Evolutionary conservation across 2,113 vertebrate species (phyloP).

Genomic region (Diadophis punctatus): DNA sequence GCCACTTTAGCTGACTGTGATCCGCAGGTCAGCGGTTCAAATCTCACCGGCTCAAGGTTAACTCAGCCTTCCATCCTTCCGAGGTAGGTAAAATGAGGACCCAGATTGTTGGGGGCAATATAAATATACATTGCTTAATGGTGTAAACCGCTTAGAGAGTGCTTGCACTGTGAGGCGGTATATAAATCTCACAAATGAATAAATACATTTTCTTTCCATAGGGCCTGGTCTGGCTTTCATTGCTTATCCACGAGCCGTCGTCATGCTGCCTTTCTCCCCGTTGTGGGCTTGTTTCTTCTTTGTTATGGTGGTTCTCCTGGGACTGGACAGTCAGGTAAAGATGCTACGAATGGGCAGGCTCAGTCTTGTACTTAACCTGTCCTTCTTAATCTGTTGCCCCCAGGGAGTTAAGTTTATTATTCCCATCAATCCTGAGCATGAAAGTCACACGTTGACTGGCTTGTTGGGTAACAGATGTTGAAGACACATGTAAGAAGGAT

Average conservation of each 20-base stretch:
- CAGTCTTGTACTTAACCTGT: neutral
- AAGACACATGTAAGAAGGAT: no score
- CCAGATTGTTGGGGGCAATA: no score
- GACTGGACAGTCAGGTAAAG: conserved; percentile 90
- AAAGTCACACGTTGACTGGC: neutral
- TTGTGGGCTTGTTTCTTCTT: conserved; percentile 95
- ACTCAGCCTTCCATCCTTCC: no score
- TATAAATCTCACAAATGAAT: no score
- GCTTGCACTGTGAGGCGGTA: no score
- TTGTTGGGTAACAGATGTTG: neutral
- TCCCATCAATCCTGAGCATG: neutral
- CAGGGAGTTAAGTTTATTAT: neutral
- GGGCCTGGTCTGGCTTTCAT: conserved; percentile 97
- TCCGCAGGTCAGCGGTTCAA: no score
- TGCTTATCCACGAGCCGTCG: conserved; percentile 93
- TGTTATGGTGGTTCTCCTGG: conserved; percentile 91
- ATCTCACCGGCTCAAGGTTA: no score
- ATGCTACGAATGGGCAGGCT: neutral
- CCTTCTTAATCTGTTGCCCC: neutral
- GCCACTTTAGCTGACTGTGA: no score
- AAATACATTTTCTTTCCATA: conserved; percentile 57
- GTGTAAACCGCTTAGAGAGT: no score
- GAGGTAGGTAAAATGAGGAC: no score
- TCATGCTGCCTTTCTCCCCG: conserved; percentile 93
- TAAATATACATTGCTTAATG: no score